These are phyloP conservation scores for Rhizoglyphus robini DNA, from an alignment of 1,140 invertebrate genomes.

Conservation along the genomic window DNA sequence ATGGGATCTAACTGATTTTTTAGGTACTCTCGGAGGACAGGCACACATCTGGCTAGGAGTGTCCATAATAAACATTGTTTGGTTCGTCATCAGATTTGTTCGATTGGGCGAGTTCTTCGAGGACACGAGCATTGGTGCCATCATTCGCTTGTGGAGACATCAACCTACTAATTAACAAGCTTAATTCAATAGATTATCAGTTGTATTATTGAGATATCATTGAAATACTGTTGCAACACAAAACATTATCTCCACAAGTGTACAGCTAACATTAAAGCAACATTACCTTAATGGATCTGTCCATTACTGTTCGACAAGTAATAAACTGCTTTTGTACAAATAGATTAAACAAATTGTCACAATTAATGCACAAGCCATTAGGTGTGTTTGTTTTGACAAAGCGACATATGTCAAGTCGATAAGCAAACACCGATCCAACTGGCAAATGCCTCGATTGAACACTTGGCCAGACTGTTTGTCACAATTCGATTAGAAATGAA, in stretches of 20 bases:
- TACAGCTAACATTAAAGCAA: neutral
- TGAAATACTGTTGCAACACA: neutral
- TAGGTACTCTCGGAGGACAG: slow-evolving; percentile 3
- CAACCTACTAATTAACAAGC: neutral
- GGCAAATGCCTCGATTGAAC: too few species aligned
- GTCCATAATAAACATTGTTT: neutral
- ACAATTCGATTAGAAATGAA: too few species aligned
- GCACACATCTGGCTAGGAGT: slow-evolving; percentile 2
- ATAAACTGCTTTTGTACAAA: too few species aligned
- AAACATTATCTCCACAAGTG: neutral
- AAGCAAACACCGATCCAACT: too few species aligned
- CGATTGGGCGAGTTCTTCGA: neutral
- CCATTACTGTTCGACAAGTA: too few species aligned
- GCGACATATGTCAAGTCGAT: too few species aligned
- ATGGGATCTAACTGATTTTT: neutral
- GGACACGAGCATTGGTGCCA: neutral
- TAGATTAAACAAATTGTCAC: too few species aligned
- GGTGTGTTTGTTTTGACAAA: too few species aligned
- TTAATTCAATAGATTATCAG: neutral
- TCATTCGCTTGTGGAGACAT: neutral
- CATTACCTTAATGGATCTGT: too few species aligned
- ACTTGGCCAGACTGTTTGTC: too few species aligned
- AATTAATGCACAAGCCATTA: too few species aligned
- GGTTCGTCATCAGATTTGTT: neutral
- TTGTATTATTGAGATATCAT: neutral